Evolutionary conservation across 2,888 invertebrate genomes (phyloP).

Genomic region (Oscheius sp.): DNA sequence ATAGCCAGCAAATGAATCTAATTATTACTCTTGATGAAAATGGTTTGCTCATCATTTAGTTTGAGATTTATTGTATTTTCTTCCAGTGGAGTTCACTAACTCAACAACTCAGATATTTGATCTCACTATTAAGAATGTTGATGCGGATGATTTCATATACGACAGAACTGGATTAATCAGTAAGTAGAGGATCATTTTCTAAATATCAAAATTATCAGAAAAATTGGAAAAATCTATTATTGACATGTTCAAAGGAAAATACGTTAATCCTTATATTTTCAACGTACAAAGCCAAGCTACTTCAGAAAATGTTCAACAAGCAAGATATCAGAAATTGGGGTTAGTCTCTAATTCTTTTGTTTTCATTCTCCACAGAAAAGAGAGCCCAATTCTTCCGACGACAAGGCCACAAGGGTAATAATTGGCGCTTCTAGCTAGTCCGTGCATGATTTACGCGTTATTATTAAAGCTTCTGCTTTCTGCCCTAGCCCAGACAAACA

Average conservation of each 20-base stretch:
- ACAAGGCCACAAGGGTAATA: too few relatives aligned
- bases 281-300: conserved; percentile 51
- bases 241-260: conserved; percentile 60
- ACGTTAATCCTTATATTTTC: conserved; percentile 66
- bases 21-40: conserved; percentile 61
- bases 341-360: conserved; percentile 23
- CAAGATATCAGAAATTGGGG: conserved; percentile 42
- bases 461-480: not conserved
- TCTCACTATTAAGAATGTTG: conserved; percentile 57
- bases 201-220: conserved; percentile 23
- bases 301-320: conserved; percentile 38
- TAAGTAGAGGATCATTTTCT: not conserved
- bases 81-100: conserved; percentile 39
- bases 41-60: conserved; percentile 39
- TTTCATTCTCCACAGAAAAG: too few relatives aligned
- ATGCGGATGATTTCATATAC: conserved; percentile 64
- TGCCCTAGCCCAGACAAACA: not conserved
- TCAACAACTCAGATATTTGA: conserved; percentile 60
- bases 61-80: not conserved
- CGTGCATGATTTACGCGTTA: too few relatives aligned
- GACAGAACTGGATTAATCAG: conserved; percentile 50
- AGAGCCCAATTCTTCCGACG: too few relatives aligned
- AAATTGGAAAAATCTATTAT: conserved; percentile 56
- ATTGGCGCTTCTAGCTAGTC: too few relatives aligned
- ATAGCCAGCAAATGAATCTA: conserved; percentile 59